Evolutionary conservation across 2,888 invertebrate species (phyloP).

Genomic region (Chorisops tibialis): DNA sequence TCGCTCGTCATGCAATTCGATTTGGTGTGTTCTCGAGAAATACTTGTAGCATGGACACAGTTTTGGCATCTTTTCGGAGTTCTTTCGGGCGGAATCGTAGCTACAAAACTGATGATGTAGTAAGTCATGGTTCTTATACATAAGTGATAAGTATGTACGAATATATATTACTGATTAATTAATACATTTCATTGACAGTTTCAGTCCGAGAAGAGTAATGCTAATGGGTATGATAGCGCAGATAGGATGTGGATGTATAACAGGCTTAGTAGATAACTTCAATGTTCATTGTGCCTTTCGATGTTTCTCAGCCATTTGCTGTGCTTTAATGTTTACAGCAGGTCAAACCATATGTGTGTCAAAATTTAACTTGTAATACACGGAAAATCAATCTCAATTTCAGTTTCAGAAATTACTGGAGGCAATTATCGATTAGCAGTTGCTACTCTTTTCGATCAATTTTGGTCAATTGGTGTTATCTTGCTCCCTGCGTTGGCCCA

Average conservation of each 20-base stretch:
- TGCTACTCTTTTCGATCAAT: slow-evolving; percentile 51
- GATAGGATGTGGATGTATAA: slow-evolving; percentile 49
- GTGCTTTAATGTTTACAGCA: slow-evolving; percentile 52
- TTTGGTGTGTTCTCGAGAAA: slow-evolving; percentile 50
- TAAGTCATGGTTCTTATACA: slow-evolving; percentile 36
- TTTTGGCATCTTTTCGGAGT: slow-evolving; percentile 54
- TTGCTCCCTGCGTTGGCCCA: slow-evolving; percentile 49
- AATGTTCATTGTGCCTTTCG: slow-evolving; percentile 51
- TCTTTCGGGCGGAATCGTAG: slow-evolving; percentile 50
- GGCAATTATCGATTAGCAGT: slow-evolving; percentile 49
- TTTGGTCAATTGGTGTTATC: slow-evolving; percentile 54
- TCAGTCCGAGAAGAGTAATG: slow-evolving; percentile 46
- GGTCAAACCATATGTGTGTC: slow-evolving; percentile 52
- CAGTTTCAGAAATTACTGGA: slow-evolving; percentile 51
- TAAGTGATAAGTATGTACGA: not conserved
- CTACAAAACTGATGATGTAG: slow-evolving; percentile 48
- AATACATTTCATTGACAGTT: not conserved
- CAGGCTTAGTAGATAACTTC: slow-evolving; percentile 49
- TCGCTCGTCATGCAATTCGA: slow-evolving; percentile 51
- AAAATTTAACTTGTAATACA: not conserved
- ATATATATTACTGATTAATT: too few relatives aligned
- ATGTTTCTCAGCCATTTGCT: slow-evolving; percentile 51
- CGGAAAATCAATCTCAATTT: not conserved
- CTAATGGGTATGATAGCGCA: slow-evolving; percentile 50
- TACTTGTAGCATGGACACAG: slow-evolving; percentile 53